Evolutionary conservation across 2,113 vertebrate genomes (phyloP).

Genomic region (Ailurus styani): DNA sequence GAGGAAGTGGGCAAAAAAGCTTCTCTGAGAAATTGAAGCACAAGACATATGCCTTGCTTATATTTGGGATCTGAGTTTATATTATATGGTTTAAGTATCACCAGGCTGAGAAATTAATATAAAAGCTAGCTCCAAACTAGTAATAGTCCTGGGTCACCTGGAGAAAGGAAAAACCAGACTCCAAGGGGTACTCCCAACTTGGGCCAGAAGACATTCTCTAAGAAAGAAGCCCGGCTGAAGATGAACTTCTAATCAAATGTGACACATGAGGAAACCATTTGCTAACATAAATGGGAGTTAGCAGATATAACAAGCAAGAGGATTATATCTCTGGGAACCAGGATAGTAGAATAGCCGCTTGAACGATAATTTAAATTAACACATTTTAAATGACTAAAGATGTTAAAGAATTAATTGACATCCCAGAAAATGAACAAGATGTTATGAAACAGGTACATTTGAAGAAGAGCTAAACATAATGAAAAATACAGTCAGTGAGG

Average conservation of each 20-base stretch:
- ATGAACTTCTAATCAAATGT: conserved; percentile 44
- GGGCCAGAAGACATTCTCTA: neutral
- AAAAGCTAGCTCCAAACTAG: conserved; percentile 23
- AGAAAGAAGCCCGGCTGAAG: neutral
- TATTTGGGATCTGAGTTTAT: conserved; percentile 4
- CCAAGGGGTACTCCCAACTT: neutral
- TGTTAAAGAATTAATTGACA: conserved; percentile 3
- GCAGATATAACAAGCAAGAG: neutral
- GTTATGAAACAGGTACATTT: conserved; percentile 32
- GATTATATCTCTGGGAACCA: neutral
- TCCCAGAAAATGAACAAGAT: neutral
- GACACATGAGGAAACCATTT: neutral
- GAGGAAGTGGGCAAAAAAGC: neutral
- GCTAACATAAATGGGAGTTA: conserved; percentile 5
- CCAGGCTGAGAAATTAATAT: neutral
- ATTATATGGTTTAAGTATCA: neutral
- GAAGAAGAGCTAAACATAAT: conserved; percentile 1
- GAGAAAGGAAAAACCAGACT: conserved; percentile 25
- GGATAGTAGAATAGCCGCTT: neutral
- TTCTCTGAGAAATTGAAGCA: neutral
- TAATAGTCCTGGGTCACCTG: neutral
- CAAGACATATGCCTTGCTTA: neutral
- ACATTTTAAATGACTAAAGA: neutral
- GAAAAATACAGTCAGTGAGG: neutral
- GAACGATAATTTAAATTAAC: conserved; percentile 33